Conservation (phyloP, 2,797 vertebrate species). For the Strix occidentalis region DNA sequence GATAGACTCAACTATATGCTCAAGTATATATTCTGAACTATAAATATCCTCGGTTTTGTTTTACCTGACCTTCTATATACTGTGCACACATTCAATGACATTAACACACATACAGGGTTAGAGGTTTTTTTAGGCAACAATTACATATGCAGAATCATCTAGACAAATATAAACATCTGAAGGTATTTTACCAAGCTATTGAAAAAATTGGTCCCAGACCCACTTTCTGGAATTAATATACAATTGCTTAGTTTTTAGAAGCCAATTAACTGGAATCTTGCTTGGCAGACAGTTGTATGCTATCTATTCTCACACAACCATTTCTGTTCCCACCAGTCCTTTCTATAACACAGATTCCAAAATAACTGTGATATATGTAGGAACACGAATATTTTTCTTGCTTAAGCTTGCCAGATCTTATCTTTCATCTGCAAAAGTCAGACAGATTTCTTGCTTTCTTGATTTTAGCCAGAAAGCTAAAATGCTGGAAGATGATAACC, state of each 20-base stretch:
- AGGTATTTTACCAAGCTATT: not conserved
- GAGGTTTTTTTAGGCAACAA: not conserved
- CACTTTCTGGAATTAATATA: not conserved
- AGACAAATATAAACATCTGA: not conserved
- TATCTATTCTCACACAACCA: conserved; percentile 42
- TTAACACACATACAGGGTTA: not conserved
- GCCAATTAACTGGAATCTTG: conserved; percentile 7
- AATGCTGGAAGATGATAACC: not conserved
- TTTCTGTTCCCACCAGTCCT: conserved; percentile 39
- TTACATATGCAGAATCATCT: not conserved
- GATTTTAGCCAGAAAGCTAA: conserved; percentile 2
- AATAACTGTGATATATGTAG: conserved; percentile 47
- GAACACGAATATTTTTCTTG: conserved; percentile 32
- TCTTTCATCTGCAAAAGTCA: conserved; percentile 22
- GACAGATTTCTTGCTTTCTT: conserved; percentile 19
- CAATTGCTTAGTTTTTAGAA: conserved; percentile 22
- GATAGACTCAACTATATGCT: not conserved
- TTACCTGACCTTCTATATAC: not conserved
- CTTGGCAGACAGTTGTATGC: conserved; percentile 11
- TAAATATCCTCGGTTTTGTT: not conserved
- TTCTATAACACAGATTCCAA: conserved; percentile 21
- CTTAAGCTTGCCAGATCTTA: conserved; percentile 45
- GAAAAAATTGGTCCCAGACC: not conserved
- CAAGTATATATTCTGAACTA: not conserved
- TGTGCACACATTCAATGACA: not conserved